phyloP scores from a whole-genome alignment of 2,797 vertebrate genomes.

The Numenius phaeopus region DNA sequence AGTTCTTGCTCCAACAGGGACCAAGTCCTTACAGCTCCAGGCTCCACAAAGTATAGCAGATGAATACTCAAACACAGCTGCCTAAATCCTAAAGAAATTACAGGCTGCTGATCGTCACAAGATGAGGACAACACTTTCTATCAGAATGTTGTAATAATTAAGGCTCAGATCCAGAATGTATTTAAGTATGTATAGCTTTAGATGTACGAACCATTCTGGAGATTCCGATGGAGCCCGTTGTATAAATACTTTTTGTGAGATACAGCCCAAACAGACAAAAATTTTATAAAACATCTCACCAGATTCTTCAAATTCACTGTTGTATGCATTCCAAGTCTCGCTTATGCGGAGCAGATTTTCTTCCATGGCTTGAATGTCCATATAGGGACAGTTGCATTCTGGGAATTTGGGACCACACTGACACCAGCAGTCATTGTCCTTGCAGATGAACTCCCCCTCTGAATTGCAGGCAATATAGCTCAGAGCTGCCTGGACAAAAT shows the following conservation, averaged over 20 bases:
- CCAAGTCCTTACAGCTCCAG: neutral
- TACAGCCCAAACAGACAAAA: neutral
- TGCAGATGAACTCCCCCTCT: constrained; percentile 95
- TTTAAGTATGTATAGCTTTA: neutral
- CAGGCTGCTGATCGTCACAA: neutral
- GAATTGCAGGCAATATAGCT: constrained; percentile 97
- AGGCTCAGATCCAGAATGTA: neutral
- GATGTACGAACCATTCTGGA: neutral
- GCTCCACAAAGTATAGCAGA: neutral
- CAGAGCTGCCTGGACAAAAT: constrained; percentile 93
- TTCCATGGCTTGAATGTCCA: constrained; percentile 98
- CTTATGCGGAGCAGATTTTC: constrained; percentile 92
- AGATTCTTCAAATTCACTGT: constrained; percentile 95
- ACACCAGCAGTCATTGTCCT: constrained; percentile 96
- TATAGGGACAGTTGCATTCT: constrained; percentile 96
- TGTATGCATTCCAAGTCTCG: constrained; percentile 90
- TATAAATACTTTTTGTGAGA: neutral
- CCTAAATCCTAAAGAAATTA: neutral
- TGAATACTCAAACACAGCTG: neutral
- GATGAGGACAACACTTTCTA: neutral
- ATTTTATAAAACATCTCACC: constrained; percentile 76
- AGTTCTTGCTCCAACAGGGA: neutral
- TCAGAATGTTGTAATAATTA: neutral
- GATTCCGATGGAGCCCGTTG: neutral
- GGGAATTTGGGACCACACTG: constrained; percentile 90